These are phyloP conservation scores for Cantharis rufa DNA, from an alignment of 2,888 invertebrate species.

Conservation along the genomic window DNA sequence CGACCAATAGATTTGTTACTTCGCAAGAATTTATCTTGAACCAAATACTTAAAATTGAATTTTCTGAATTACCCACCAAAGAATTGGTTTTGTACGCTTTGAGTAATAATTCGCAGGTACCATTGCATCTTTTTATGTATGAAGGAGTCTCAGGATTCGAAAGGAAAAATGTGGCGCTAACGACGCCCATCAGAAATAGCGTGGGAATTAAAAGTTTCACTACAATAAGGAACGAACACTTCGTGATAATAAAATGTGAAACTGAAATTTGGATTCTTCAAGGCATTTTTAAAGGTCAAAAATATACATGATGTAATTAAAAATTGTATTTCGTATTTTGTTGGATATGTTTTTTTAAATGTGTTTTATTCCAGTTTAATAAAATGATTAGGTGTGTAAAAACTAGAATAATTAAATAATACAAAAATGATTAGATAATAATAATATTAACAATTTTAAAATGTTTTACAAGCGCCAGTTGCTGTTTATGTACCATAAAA, in stretches of 20 bases:
- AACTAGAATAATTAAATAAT: neutral
- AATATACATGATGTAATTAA: constrained; percentile 10
- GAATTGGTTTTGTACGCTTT: constrained; percentile 56
- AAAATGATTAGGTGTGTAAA: neutral
- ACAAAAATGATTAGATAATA: neutral
- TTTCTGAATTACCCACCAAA: constrained; percentile 51
- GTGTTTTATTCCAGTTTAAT: neutral
- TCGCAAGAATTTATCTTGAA: constrained; percentile 52
- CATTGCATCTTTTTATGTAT: constrained; percentile 54
- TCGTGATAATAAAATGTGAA: constrained; percentile 42
- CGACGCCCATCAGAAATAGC: constrained; percentile 30
- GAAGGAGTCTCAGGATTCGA: constrained; percentile 55
- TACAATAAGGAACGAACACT: constrained; percentile 41
- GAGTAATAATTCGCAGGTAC: constrained; percentile 49
- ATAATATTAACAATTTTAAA: neutral
- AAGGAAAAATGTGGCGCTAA: constrained; percentile 39
- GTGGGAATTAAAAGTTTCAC: constrained; percentile 40
- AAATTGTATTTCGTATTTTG: neutral
- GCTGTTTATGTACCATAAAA: neutral
- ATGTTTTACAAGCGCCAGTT: neutral
- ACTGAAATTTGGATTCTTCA: constrained; percentile 43
- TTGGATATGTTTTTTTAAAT: neutral
- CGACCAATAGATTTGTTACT: constrained; percentile 41
- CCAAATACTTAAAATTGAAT: constrained; percentile 49
- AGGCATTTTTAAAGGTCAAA: constrained; percentile 46